Base-by-base conservation (phyloP, 1,140 invertebrate genomes). In the Mylabris phalerata region DNA sequence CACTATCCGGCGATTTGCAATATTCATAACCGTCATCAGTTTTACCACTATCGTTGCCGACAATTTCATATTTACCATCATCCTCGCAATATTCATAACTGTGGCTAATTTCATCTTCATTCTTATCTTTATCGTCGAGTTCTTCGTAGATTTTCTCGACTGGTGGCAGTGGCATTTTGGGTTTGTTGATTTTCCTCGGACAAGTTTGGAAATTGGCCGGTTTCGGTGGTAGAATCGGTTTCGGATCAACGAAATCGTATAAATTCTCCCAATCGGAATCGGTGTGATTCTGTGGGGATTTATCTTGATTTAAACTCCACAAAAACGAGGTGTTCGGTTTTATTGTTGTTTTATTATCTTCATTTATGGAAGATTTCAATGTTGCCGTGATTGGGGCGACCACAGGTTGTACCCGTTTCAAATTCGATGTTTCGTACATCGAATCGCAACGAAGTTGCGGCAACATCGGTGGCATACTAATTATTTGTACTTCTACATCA, bases 301-400 rank as follows among this genome's bases (percentile, higher is more conserved):
- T 60, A 44, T 59, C 61, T 13, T 45, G 49, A 10, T 59, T 56
- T 19, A 40, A 38, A 40, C 61, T 63, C 67, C 67, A 69, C 2
- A 69, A 50, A 52, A 69, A 69, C 7, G 67, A 69, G 32, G 32
- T 62, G 43, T 69, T 69, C 9, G 67, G 65, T 55, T 59, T 52
- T 9, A 41, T 48, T 24, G 48, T 46, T 38, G 42, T 40, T 6
- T 40, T 47, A 32, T 55, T 51, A 27, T 26, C 3, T 19, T 19
- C 19, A 1, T 19, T 19, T 19, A 19, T 19, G 19, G 19, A 19
- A 19, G 19, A 1, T 19, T 19, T 19, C 19, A 19, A 19, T 19
- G 19, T 19, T 19, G 19, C 19, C 19, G 19, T 19, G 19, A 19
- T 19, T 19, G 19, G 19, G 19, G 19, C 19, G 19, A 19, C 19